A percentile compares a stretch with the other conserved stretches of the same genome.
phyloP scores from a whole-genome alignment of 2,113 vertebrate genomes.

The Eira barbara region DNA sequence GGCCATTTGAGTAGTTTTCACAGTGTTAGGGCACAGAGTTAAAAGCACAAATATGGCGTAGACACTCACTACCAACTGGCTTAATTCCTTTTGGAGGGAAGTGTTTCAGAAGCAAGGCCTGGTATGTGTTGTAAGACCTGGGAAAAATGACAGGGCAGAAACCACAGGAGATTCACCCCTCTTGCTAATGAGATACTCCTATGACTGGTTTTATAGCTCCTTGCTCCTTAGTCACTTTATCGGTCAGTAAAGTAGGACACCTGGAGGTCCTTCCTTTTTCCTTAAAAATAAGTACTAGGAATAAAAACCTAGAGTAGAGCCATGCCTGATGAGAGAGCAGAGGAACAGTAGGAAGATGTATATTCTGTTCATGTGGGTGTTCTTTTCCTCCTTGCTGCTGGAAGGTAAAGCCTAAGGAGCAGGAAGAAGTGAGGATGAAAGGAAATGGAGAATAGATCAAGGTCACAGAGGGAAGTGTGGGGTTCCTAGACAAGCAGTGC shows the following conservation, averaged over 20 bases:
- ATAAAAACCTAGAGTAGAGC: background rate
- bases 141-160: background rate
- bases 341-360: background rate
- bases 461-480: background rate
- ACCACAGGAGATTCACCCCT: background rate
- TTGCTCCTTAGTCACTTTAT: background rate
- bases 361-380: background rate
- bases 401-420: background rate
- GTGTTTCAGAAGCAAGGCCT: constrained; percentile 3
- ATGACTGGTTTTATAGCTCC: background rate
- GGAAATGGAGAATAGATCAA: background rate
- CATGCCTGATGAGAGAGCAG: background rate
- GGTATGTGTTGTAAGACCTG: background rate
- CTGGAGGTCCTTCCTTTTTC: background rate
- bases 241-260: background rate
- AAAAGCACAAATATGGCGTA: background rate
- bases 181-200: background rate
- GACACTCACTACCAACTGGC: background rate
- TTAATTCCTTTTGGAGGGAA: background rate
- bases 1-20: background rate
- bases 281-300: constrained; percentile 12
- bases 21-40: background rate
- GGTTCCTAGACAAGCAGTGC: background rate
- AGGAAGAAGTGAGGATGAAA: background rate
- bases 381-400: background rate